phyloP scores from a whole-genome alignment of 1,140 invertebrate species.

The Bombus affinis region DNA sequence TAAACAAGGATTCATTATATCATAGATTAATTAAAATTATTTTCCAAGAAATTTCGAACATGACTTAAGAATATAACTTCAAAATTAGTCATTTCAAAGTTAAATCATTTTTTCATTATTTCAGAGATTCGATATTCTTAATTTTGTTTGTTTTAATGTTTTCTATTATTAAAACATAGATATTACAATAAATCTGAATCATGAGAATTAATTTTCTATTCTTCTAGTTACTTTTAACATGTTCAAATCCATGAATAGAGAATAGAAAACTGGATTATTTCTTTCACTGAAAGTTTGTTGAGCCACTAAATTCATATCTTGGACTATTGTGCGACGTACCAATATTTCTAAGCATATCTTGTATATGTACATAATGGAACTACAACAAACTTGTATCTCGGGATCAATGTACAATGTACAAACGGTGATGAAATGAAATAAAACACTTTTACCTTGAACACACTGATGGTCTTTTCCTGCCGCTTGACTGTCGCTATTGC shows the following conservation, averaged over 20 bases:
- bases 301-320: background rate
- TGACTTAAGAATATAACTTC: too few species aligned
- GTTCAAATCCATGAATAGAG: background rate
- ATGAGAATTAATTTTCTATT: background rate
- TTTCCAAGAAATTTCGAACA: background rate
- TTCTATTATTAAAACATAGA: too few species aligned
- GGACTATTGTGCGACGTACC: background rate
- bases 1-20: background rate
- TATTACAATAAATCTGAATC: background rate
- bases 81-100: background rate
- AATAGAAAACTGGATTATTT: background rate
- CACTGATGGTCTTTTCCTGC: constrained; percentile 33
- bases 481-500: constrained; percentile 34
- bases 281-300: background rate
- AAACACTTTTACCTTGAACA: constrained; percentile 35
- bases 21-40: background rate
- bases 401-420: constrained; percentile 36
- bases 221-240: background rate
- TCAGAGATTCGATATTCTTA: background rate
- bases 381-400: constrained; percentile 38
- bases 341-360: constrained; percentile 36
- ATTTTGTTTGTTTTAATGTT: background rate
- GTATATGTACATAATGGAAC: constrained; percentile 33
- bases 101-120: background rate
- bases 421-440: constrained; percentile 49